Conservation (phyloP, 2,113 vertebrate genomes). For the Epinephelus moara region DNA sequence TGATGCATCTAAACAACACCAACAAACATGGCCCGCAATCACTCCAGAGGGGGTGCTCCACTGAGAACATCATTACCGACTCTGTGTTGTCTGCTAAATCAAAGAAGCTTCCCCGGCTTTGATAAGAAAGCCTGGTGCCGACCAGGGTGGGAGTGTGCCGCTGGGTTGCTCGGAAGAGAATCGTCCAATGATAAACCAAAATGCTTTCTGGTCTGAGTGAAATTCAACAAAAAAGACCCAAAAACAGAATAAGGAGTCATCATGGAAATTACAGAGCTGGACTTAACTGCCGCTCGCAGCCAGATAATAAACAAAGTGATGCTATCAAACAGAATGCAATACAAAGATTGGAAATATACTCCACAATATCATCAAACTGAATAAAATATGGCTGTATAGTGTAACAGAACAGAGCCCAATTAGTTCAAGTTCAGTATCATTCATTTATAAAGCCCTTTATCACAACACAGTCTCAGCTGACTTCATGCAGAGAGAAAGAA, state of each 20-base stretch:
- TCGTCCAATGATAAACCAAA: constrained; percentile 1
- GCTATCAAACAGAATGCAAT: constrained; percentile 61
- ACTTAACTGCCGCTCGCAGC: constrained; percentile 1
- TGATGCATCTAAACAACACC: constrained; percentile 74
- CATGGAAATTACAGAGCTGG: background rate
- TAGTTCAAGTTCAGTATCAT: constrained; percentile 44
- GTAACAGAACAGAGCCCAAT: constrained; percentile 21
- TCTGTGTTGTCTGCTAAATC: constrained; percentile 68
- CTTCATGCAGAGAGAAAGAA: background rate
- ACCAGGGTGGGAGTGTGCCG: constrained; percentile 33
- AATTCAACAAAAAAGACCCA: constrained; percentile 2
- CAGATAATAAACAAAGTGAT: background rate
- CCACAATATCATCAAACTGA: constrained; percentile 41
- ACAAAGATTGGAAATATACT: background rate
- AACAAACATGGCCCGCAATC: constrained; percentile 72
- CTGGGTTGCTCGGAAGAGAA: constrained; percentile 43
- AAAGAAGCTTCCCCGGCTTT: constrained; percentile 63
- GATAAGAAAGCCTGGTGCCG: constrained; percentile 54
- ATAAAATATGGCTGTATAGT: constrained; percentile 34
- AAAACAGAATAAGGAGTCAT: background rate
- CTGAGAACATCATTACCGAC: constrained; percentile 71
- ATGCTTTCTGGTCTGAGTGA: constrained; percentile 21
- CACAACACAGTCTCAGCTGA: background rate
- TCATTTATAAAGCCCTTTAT: constrained; percentile 33
- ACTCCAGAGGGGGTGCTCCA: constrained; percentile 59